A percentile compares a stretch with the other conserved stretches of the same genome.
Evolutionary conservation across 2,888 invertebrate species (phyloP).

Genomic region (Rosalia funebris): DNA sequence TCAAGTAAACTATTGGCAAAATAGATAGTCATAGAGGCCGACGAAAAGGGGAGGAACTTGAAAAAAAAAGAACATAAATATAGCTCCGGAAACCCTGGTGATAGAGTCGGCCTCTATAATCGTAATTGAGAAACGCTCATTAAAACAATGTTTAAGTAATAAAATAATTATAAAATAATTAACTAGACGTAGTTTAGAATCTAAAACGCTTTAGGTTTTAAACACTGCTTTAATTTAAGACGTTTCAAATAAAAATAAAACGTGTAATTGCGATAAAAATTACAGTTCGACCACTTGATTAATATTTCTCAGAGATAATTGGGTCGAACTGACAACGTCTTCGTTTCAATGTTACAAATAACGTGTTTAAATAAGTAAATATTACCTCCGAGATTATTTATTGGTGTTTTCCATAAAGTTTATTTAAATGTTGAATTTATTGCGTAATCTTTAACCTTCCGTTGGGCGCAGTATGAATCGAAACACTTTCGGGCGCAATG

Average conservation of each 20-base stretch:
- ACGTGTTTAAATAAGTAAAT: background rate
- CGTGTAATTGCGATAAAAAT: slow-evolving; percentile 24
- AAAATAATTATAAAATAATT: slow-evolving; percentile 7
- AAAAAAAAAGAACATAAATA: slow-evolving; percentile 16
- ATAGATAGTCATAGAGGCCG: slow-evolving; percentile 9
- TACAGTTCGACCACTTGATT: slow-evolving; percentile 8
- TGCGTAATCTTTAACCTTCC: background rate
- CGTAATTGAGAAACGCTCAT: slow-evolving; percentile 9
- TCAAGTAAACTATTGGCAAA: slow-evolving; percentile 27
- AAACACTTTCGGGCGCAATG: no score
- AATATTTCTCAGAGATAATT: slow-evolving; percentile 12
- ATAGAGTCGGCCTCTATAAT: slow-evolving; percentile 23
- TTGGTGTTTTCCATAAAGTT: no score
- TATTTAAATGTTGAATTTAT: no score
- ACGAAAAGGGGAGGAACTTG: slow-evolving; percentile 21
- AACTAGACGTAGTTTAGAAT: background rate
- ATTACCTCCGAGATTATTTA: no score
- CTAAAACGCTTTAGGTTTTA: background rate
- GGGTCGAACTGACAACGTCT: slow-evolving; percentile 18
- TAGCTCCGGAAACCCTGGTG: slow-evolving; percentile 18
- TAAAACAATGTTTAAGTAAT: slow-evolving; percentile 13
- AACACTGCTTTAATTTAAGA: slow-evolving; percentile 17
- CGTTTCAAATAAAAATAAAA: slow-evolving; percentile 16
- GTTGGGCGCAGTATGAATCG: no score
- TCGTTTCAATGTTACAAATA: slow-evolving; percentile 11